These are phyloP conservation scores for Tenebrosternarchus preto DNA, from an alignment of 2,113 vertebrate species.

Conservation along the genomic window DNA sequence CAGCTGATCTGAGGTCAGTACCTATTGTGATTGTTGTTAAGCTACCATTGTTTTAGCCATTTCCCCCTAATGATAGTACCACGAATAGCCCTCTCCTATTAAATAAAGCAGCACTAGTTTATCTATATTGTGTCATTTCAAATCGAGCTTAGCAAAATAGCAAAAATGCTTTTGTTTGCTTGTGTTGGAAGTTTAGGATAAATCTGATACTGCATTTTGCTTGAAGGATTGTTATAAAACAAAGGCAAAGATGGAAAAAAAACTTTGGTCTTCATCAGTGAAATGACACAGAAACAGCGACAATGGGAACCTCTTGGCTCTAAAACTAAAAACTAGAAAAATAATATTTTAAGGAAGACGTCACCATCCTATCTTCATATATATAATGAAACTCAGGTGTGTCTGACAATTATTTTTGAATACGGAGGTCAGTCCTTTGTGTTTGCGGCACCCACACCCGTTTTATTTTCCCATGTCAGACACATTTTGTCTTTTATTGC, in stretches of 20 bases:
- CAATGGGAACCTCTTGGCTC: background rate
- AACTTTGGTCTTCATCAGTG: constrained; percentile 73
- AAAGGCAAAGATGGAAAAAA: constrained; percentile 28
- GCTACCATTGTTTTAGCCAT: background rate
- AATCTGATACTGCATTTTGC: constrained; percentile 49
- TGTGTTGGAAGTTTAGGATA: constrained; percentile 61
- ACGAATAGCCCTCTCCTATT: constrained; percentile 53
- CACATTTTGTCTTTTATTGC: constrained; percentile 71
- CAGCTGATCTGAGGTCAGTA: constrained; percentile 46
- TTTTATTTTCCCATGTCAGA: constrained; percentile 16
- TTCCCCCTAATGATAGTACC: constrained; percentile 27
- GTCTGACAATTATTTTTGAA: constrained; percentile 35
- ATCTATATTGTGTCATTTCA: constrained; percentile 62
- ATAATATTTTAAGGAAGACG: constrained; percentile 44
- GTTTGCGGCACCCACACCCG: constrained; percentile 1
- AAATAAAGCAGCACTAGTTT: constrained; percentile 63
- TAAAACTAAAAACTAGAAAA: constrained; percentile 42
- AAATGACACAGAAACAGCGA: constrained; percentile 54
- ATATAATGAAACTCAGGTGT: constrained; percentile 11
- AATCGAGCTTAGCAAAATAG: constrained; percentile 37
- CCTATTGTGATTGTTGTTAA: constrained; percentile 59
- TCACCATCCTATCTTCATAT: constrained; percentile 50
- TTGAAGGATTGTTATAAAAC: constrained; percentile 59
- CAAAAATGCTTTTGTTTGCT: constrained; percentile 48
- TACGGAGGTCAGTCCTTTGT: constrained; percentile 51